Percentiles rank a stretch among this genome's conserved stretches.
These are phyloP conservation scores for Melanchra persicariae DNA, from an alignment of 2,888 invertebrate genomes.

Conservation along the genomic window DNA sequence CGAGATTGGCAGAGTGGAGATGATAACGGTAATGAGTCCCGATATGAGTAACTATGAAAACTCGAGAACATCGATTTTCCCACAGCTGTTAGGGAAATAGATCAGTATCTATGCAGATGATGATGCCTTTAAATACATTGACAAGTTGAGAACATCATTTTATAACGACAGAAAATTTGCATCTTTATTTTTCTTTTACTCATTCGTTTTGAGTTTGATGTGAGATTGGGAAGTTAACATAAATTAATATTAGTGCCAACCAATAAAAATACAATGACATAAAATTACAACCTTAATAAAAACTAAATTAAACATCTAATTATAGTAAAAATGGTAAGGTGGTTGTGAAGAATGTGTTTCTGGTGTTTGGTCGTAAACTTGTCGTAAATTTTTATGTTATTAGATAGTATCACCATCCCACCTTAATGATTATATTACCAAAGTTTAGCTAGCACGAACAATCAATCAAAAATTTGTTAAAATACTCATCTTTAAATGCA, in stretches of 20 bases:
- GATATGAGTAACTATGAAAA: slow-evolving; percentile 15
- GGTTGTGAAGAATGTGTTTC: slow-evolving; percentile 12
- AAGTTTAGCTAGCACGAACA: slow-evolving; percentile 35
- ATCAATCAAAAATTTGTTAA: slow-evolving; percentile 12
- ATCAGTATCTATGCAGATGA: slow-evolving; percentile 22
- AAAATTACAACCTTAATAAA: slow-evolving; percentile 14
- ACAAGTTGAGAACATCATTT: neutral
- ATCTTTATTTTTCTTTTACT: slow-evolving; percentile 9
- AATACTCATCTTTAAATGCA: neutral
- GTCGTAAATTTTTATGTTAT: slow-evolving; percentile 26
- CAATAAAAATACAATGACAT: slow-evolving; percentile 21
- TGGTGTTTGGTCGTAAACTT: slow-evolving; percentile 17
- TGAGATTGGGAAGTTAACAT: slow-evolving; percentile 8
- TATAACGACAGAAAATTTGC: slow-evolving; percentile 1
- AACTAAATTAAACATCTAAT: neutral
- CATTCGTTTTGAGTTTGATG: slow-evolving; percentile 9
- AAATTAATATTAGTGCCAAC: slow-evolving; percentile 51
- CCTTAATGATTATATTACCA: slow-evolving; percentile 34
- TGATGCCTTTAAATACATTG: slow-evolving; percentile 5
- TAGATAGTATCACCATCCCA: slow-evolving; percentile 20
- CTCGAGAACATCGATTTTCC: slow-evolving; percentile 8
- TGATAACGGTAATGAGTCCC: neutral
- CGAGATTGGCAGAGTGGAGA: neutral
- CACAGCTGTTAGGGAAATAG: slow-evolving; percentile 12
- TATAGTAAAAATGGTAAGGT: slow-evolving; percentile 16